A percentile compares a stretch with the other conserved stretches of the same genome.
Conservation (phyloP, 1,140 invertebrate species). For the Drosophila leontia region DNA sequence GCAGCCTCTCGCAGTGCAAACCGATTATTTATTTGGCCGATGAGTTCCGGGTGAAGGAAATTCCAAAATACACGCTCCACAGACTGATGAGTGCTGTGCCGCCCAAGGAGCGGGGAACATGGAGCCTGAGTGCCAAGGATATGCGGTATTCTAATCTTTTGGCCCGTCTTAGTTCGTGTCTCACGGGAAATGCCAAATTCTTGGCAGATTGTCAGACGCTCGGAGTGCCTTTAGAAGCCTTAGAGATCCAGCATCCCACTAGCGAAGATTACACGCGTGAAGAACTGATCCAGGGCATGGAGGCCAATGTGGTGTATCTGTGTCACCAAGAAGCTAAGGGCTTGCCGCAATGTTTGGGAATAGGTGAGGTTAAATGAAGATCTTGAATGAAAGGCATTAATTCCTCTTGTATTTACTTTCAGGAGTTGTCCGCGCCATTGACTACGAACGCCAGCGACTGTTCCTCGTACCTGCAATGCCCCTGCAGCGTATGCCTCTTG, state of each 20-base stretch:
- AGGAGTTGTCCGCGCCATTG: conserved; percentile 79
- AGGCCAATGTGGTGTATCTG: conserved; percentile 80
- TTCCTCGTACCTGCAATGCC: conserved; percentile 71
- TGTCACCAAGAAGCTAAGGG: background rate
- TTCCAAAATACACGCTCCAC: conserved; percentile 48
- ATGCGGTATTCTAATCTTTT: conserved; percentile 70
- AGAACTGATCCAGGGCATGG: conserved; percentile 61
- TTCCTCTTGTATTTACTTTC: background rate
- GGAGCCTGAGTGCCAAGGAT: conserved; percentile 76
- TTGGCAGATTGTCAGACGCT: conserved; percentile 57
- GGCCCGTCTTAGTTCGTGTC: conserved; percentile 54
- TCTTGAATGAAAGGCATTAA: too few species aligned
- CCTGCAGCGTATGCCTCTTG: conserved; percentile 19
- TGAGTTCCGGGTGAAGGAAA: conserved; percentile 15
- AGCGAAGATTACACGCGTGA: conserved; percentile 25
- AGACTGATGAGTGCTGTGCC: conserved; percentile 47
- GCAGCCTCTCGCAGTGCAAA: conserved; percentile 67
- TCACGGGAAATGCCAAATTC: conserved; percentile 59
- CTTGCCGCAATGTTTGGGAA: conserved; percentile 66
- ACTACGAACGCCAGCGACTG: conserved; percentile 45
- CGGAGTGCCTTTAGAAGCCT: conserved; percentile 33
- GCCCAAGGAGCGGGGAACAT: conserved; percentile 29
- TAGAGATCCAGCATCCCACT: conserved; percentile 48
- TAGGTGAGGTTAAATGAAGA: conserved; percentile 53
- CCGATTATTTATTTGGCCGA: conserved; percentile 57